phyloP scores from a whole-genome alignment of 1,140 invertebrate genomes.

The Anthonomus grandis region DNA sequence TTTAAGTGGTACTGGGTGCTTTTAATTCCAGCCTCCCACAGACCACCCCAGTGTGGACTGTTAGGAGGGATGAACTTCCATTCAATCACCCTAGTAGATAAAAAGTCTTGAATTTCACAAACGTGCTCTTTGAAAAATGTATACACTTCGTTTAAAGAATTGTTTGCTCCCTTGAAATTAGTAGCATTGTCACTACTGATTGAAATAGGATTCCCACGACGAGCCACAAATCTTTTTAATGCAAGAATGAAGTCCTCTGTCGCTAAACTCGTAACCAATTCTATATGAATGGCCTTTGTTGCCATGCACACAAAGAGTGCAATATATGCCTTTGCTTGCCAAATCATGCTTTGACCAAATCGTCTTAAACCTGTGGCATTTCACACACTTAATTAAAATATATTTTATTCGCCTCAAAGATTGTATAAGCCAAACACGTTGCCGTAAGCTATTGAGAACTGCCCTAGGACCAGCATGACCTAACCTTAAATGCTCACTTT shows the following conservation, averaged over 20 bases:
- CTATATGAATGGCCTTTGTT: conserved; percentile 50
- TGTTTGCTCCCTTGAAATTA: conserved; percentile 17
- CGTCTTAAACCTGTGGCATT: background rate
- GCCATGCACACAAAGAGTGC: conserved; percentile 46
- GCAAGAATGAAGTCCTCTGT: conserved; percentile 46
- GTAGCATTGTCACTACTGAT: conserved; percentile 25
- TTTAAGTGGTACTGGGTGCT: conserved; percentile 39
- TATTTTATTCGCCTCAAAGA: conserved; percentile 7
- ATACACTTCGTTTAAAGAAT: conserved; percentile 15
- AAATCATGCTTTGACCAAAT: conserved; percentile 15
- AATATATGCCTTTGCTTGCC: conserved; percentile 43
- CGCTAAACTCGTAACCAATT: conserved; percentile 43
- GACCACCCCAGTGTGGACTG: conserved; percentile 36
- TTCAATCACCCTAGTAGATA: background rate
- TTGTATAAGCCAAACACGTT: conserved; percentile 13
- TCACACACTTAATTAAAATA: conserved; percentile 17
- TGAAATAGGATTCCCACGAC: conserved; percentile 33
- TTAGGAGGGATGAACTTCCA: conserved; percentile 39
- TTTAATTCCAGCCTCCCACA: conserved; percentile 39
- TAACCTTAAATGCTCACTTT: no score
- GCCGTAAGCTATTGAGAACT: no score
- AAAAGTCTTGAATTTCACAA: background rate
- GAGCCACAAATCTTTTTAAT: conserved; percentile 47
- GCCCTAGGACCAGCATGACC: no score
- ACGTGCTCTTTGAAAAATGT: conserved; percentile 4